Percentiles rank a stretch among this genome's conserved stretches.
These are phyloP conservation scores for Mechanitis mazaeus DNA, from an alignment of 2,888 invertebrate species.

Conservation along the genomic window DNA sequence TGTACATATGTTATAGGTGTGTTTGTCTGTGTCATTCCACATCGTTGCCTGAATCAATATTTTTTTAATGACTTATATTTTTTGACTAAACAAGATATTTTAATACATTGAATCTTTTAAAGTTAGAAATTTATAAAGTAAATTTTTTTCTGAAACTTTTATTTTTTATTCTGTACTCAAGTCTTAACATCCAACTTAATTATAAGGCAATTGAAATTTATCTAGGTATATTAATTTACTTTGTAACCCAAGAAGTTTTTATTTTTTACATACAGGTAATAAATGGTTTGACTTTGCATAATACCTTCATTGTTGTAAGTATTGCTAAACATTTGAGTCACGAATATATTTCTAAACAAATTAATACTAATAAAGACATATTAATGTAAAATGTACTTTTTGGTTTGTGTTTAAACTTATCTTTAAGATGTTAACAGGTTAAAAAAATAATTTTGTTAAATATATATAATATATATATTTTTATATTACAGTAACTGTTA, in stretches of 20 bases:
- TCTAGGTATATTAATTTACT: not conserved
- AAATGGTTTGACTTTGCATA: constrained; percentile 1
- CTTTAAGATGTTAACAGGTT: no score
- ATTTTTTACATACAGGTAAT: no score
- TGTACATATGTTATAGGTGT: constrained; percentile 26
- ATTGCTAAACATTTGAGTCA: constrained; percentile 17
- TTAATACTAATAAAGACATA: constrained; percentile 16
- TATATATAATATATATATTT: not conserved
- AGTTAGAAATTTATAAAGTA: no score
- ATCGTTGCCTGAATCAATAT: not conserved
- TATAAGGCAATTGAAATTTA: not conserved
- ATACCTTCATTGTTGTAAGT: constrained; percentile 8
- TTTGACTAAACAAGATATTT: no score
- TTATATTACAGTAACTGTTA: no score
- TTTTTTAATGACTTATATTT: not conserved
- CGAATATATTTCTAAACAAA: constrained; percentile 15
- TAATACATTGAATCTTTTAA: no score
- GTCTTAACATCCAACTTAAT: no score
- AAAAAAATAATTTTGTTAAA: constrained; percentile 2
- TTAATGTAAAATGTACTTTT: constrained; percentile 6
- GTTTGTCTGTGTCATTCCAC: constrained; percentile 18
- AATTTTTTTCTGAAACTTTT: no score
- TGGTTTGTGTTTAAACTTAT: not conserved
- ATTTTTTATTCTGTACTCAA: no score
- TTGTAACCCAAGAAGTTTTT: no score